These are phyloP conservation scores for Tetanocera ferruginea DNA, from an alignment of 2,888 invertebrate genomes.

Conservation along the genomic window DNA sequence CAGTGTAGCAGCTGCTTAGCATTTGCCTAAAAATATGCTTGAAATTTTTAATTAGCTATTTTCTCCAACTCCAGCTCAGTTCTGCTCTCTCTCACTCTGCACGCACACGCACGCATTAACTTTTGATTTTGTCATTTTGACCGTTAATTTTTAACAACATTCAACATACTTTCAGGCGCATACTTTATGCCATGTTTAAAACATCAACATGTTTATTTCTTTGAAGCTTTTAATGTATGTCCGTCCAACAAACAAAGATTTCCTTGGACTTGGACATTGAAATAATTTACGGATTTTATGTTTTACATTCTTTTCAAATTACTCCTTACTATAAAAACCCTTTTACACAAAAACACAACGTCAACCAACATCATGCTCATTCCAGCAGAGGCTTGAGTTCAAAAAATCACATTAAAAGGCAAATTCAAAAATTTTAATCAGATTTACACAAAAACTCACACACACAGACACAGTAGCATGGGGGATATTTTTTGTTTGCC, in stretches of 20 bases:
- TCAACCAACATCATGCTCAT: not conserved
- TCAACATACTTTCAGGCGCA: constrained; percentile 11
- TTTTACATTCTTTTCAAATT: constrained; percentile 33
- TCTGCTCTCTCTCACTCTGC: not conserved
- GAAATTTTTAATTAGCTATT: constrained; percentile 30
- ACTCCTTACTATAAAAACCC: constrained; percentile 11
- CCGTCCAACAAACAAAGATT: not conserved
- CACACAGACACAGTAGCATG: constrained; percentile 47
- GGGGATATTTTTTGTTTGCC: constrained; percentile 36
- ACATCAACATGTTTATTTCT: not conserved
- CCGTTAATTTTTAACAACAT: constrained; percentile 46
- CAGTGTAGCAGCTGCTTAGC: not conserved
- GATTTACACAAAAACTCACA: constrained; percentile 63
- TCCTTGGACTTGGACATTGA: not conserved
- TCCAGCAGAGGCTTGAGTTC: constrained; percentile 15
- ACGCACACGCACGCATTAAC: constrained; percentile 28
- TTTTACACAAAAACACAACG: not conserved
- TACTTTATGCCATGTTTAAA: constrained; percentile 2
- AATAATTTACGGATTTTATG: constrained; percentile 21
- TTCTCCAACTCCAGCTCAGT: not conserved
- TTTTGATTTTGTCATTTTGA: constrained; percentile 50
- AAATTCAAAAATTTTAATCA: constrained; percentile 69
- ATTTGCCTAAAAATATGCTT: constrained; percentile 19
- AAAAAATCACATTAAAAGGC: constrained; percentile 68
- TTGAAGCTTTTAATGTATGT: not conserved